phyloP scores from a whole-genome alignment of 2,797 vertebrate species.

The Prunella strophiata region DNA sequence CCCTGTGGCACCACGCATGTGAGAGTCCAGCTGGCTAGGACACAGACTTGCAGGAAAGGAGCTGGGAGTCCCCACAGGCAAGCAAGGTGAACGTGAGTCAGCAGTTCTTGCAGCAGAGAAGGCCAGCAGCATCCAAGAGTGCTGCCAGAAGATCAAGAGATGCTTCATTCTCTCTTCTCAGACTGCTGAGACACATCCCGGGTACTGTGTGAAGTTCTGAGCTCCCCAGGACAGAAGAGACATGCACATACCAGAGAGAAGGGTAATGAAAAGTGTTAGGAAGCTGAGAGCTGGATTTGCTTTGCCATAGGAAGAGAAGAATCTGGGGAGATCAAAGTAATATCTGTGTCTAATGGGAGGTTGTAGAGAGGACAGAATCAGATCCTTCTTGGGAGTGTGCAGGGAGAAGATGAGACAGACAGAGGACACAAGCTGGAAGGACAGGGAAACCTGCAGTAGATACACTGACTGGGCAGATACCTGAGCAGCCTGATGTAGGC shows the following conservation, averaged over 20 bases:
- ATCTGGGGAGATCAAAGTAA: not conserved
- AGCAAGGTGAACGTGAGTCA: not conserved
- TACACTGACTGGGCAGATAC: not conserved
- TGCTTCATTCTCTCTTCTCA: not conserved
- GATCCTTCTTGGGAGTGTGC: not conserved
- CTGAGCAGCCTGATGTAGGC: not conserved
- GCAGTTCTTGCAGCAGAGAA: not conserved
- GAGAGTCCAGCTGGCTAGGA: not conserved
- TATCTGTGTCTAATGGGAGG: not conserved
- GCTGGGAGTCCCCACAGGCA: not conserved
- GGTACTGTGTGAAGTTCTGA: not conserved
- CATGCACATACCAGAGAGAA: not conserved
- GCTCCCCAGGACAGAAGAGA: not conserved
- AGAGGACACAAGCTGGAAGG: not conserved
- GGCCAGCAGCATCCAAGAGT: not conserved
- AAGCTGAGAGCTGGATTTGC: not conserved
- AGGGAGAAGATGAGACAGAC: not conserved
- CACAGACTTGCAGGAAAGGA: not conserved
- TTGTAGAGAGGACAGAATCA: not conserved
- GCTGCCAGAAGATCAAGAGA: not conserved
- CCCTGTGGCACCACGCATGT: not conserved
- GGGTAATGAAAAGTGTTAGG: not conserved
- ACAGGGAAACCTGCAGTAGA: not conserved
- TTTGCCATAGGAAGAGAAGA: not conserved
- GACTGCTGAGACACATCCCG: fast-evolving